A percentile compares a stretch with the other conserved stretches of the same genome.
Evolutionary conservation across 2,113 vertebrate species (phyloP).

Genomic region (Actenoides lindsayi): DNA sequence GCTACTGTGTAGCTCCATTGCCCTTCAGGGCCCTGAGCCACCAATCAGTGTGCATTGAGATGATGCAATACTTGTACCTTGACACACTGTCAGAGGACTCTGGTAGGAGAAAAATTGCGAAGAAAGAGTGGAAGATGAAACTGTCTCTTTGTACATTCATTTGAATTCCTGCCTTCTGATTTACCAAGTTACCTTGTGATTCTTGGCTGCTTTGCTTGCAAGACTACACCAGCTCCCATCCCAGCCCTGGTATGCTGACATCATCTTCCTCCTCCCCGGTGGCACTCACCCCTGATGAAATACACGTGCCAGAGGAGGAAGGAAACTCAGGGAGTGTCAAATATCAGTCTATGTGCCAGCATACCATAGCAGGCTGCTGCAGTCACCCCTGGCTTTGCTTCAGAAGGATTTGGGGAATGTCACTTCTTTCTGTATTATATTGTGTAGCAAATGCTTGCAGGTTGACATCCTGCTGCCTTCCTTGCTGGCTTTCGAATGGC

Average conservation of each 20-base stretch:
- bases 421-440: not conserved
- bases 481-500: not conserved
- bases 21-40: not conserved
- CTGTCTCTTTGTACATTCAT: not conserved
- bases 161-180: not conserved
- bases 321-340: not conserved
- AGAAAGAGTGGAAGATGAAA: not conserved
- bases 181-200: not conserved
- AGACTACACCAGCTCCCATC: not conserved
- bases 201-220: not conserved
- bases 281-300: not conserved
- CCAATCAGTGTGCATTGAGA: not conserved
- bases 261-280: not conserved
- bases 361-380: conserved; percentile 17
- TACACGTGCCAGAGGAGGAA: not conserved
- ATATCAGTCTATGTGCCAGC: not conserved
- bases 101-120: not conserved
- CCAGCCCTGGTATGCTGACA: not conserved
- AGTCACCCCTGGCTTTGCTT: conserved; percentile 33
- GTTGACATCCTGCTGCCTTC: not conserved
- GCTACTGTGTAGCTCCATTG: not conserved
- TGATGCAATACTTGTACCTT: not conserved
- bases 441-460: not conserved
- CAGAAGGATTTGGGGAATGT: not conserved
- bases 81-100: not conserved